Percentiles rank a stretch among this genome's conserved stretches.
These are phyloP conservation scores for Diorhabda carinulata DNA, from an alignment of 1,140 invertebrate genomes.

Conservation along the genomic window DNA sequence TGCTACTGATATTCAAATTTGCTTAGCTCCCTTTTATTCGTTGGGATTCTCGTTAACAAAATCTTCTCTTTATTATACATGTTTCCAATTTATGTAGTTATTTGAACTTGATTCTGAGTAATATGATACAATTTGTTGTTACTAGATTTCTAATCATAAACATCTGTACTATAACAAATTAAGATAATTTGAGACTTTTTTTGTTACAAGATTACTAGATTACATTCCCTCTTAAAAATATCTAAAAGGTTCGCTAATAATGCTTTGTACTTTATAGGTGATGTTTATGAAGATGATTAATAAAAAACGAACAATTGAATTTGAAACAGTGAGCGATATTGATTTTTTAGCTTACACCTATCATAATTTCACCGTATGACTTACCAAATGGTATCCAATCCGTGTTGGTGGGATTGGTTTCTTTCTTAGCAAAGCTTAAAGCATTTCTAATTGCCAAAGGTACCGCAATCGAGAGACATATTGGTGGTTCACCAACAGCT, in stretches of 20 bases:
- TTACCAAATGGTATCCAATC: constrained; percentile 48
- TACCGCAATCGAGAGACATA: constrained; percentile 62
- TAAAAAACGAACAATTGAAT: too few relatives aligned
- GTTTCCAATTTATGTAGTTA: too few relatives aligned
- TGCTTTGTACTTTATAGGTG: background rate
- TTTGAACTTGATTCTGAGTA: too few relatives aligned
- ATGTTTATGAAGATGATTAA: background rate
- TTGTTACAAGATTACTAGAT: too few relatives aligned
- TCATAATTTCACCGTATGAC: constrained; percentile 4
- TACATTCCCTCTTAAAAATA: background rate
- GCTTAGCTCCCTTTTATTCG: too few relatives aligned
- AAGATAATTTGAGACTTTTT: too few relatives aligned
- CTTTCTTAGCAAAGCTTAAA: constrained; percentile 60
- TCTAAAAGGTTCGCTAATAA: background rate
- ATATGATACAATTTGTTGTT: too few relatives aligned
- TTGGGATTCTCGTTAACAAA: too few relatives aligned
- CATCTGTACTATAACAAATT: too few relatives aligned
- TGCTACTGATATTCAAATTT: too few relatives aligned
- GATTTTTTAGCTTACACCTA: background rate
- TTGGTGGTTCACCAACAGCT: constrained; percentile 76
- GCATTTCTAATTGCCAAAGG: constrained; percentile 71
- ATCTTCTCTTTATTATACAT: too few relatives aligned
- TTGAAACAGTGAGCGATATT: background rate
- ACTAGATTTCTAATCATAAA: too few relatives aligned
- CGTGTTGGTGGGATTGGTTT: constrained; percentile 50